A percentile compares a stretch with the other conserved stretches of the same genome.
Evolutionary conservation across 2,797 vertebrate genomes (phyloP).

Genomic region (Myiothlypis chrysogaster): DNA sequence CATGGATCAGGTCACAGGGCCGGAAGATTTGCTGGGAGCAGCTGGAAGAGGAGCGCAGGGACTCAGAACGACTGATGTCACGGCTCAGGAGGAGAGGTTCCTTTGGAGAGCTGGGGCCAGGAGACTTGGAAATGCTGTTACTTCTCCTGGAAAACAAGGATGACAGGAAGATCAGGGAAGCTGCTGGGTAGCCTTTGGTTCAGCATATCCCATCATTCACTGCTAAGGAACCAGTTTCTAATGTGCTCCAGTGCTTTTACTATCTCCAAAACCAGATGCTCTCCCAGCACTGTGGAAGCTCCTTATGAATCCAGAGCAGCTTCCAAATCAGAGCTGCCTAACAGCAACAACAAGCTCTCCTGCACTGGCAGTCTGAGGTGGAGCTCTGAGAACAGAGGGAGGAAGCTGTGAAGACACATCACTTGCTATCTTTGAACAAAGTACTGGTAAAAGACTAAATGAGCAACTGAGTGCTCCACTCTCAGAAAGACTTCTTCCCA

Average conservation of each 20-base stretch:
- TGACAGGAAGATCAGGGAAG: not conserved
- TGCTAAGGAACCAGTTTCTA: not conserved
- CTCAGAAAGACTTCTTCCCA: not conserved
- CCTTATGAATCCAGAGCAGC: not conserved
- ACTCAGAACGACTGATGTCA: constrained; percentile 90
- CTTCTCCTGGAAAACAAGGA: constrained; percentile 79
- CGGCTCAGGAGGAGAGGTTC: constrained; percentile 80
- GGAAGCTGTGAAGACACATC: not conserved
- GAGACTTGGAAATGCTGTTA: constrained; percentile 92
- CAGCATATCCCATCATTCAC: not conserved
- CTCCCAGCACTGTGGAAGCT: not conserved
- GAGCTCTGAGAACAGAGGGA: not conserved
- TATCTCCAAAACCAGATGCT: not conserved
- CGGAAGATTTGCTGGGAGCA: constrained; percentile 93
- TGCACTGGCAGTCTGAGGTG: not conserved
- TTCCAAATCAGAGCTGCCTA: not conserved
- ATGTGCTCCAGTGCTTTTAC: not conserved
- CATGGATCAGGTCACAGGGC: constrained; percentile 91
- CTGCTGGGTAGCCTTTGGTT: not conserved
- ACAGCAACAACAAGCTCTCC: not conserved
- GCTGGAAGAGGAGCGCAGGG: constrained; percentile 86
- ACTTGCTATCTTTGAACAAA: not conserved
- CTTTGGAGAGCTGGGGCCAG: constrained; percentile 88
- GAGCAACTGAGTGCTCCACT: not conserved
- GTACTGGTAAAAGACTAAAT: not conserved